Conservation (phyloP, 2,797 vertebrate species). For the Prionace glauca region DNA sequence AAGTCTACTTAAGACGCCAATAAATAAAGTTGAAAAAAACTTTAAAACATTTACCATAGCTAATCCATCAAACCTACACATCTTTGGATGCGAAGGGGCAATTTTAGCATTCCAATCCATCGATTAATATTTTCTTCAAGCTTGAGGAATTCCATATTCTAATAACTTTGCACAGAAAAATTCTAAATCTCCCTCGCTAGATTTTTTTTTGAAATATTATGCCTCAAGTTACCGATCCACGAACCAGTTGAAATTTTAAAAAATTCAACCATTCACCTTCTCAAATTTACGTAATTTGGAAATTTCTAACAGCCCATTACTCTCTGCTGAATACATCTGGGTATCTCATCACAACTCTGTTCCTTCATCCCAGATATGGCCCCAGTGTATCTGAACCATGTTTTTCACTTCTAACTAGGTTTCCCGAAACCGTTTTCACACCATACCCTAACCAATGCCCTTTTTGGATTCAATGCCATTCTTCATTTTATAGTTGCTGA, state of each 20-base stretch:
- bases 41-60: no score
- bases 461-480: neutral
- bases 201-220: neutral
- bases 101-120: neutral
- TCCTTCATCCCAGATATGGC: neutral
- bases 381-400: neutral
- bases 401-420: neutral
- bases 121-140: neutral
- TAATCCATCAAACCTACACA: no score
- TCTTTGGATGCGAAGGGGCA: no score
- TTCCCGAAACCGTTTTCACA: neutral
- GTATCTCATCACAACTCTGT: neutral
- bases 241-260: neutral
- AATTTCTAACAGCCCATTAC: neutral
- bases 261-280: neutral
- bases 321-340: neutral
- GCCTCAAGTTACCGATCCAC: neutral
- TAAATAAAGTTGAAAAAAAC: no score
- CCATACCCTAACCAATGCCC: neutral
- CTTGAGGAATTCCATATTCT: neutral
- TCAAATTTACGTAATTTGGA: neutral
- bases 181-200: neutral
- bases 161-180: neutral
- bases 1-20: no score
- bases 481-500: neutral